Evolutionary conservation across 2,113 vertebrate species (phyloP).

Genomic region (Electrona antarctica): DNA sequence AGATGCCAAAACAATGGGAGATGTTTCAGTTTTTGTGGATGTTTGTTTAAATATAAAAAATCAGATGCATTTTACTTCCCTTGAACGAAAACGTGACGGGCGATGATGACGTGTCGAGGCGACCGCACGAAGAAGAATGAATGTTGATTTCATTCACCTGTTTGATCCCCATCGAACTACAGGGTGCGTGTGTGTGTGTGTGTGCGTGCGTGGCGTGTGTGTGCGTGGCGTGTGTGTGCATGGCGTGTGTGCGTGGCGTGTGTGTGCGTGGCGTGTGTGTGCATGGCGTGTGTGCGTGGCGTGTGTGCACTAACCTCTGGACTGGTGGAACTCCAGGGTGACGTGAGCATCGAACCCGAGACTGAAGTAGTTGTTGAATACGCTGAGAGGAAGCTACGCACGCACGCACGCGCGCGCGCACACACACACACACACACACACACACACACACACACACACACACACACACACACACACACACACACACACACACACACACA

Average conservation of each 20-base stretch:
- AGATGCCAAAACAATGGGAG: no score
- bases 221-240: no score
- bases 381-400: conserved; percentile 91
- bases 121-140: no score
- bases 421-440: conserved; percentile 8
- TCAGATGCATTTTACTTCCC: no score
- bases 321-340: conserved; percentile 97
- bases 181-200: background rate
- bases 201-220: background rate
- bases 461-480: background rate
- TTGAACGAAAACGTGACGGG: no score
- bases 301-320: conserved; percentile 82
- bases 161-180: no score
- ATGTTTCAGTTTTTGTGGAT: no score
- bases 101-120: no score
- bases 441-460: background rate
- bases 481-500: background rate
- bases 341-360: conserved; percentile 97
- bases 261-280: background rate
- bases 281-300: background rate
- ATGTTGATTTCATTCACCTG: no score
- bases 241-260: background rate
- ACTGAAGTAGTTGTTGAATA: conserved; percentile 99
- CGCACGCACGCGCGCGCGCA: no score
- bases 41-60: no score